A percentile compares a stretch with the other conserved stretches of the same genome.
Conservation (phyloP, 2,888 invertebrate species). For the Tiliacea aurago region DNA sequence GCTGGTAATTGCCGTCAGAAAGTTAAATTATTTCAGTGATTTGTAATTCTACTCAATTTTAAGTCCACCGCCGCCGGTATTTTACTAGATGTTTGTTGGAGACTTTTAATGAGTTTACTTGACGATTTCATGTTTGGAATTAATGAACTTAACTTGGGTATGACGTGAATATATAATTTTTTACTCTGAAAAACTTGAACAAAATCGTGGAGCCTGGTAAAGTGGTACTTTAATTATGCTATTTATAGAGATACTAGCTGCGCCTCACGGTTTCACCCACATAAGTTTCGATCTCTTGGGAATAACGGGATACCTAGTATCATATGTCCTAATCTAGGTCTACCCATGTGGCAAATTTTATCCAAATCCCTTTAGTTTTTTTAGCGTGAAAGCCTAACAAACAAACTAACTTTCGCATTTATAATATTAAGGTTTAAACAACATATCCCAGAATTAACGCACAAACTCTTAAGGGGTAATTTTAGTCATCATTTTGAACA, state of each 20-base stretch:
- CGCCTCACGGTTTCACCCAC: too few species aligned
- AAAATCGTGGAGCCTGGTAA: background rate
- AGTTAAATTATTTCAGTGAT: conserved; percentile 61
- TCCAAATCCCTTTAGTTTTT: too few species aligned
- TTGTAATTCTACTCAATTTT: conserved; percentile 56
- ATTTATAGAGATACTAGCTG: background rate
- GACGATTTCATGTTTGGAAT: conserved; percentile 40
- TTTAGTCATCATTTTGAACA: too few species aligned
- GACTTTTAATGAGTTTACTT: conserved; percentile 53
- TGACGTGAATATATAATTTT: conserved; percentile 37
- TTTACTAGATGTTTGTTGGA: conserved; percentile 28
- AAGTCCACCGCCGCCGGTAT: conserved; percentile 14
- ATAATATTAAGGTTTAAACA: too few species aligned
- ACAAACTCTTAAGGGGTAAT: too few species aligned
- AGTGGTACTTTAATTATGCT: background rate
- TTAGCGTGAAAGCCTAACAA: too few species aligned
- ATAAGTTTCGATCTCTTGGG: too few species aligned
- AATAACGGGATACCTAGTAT: too few species aligned
- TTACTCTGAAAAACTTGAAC: background rate
- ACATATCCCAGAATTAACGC: too few species aligned
- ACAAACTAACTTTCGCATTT: too few species aligned
- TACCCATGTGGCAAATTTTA: too few species aligned
- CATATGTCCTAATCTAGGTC: too few species aligned
- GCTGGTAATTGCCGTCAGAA: conserved; percentile 58
- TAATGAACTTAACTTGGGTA: conserved; percentile 29